Base-by-base conservation (phyloP, 1,140 invertebrate genomes). In the Proctacanthus coquilletti region DNA sequence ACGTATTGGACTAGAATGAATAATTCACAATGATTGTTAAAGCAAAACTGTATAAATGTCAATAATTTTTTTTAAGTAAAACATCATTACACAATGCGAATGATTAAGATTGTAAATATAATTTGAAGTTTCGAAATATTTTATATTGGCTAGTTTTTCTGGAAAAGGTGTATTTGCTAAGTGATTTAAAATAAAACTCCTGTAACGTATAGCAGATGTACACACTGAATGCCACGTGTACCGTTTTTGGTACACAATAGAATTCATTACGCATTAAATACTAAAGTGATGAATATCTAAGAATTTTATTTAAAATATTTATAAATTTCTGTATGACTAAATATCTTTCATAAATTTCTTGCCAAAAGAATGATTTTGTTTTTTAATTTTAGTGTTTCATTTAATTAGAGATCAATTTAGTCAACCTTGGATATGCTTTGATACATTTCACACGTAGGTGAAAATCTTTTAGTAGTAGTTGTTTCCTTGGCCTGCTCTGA, bases 301-400 rank as follows among this genome's bases (percentile, higher is more conserved):
- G 8, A 9, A 27, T 27, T 27, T 27, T 27, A 27, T 27, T 27
- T 27, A 27, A 27, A 27, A 27, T 27, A 27, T 27, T 27, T 27
- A 9, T 13, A n/a, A n/a, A n/a, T n/a, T n/a, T n/a, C n/a, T n/a
- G n/a, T n/a, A n/a, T n/a, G n/a, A n/a, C n/a, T n/a, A n/a, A n/a
- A n/a, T n/a, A n/a, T n/a, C n/a, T n/a, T n/a, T n/a, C n/a, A n/a
- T n/a, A n/a, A n/a, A n/a, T n/a, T n/a, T n/a, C n/a, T n/a, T n/a
- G n/a, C n/a, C n/a, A n/a, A n/a, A n/a, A n/a, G n/a, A n/a, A n/a
- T n/a, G n/a, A n/a, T n/a, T n/a, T n/a, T n/a, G n/a, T n/a, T n/a
- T n/a, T n/a, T n/a, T n/a, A n/a, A n/a, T n/a, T n/a, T n/a, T n/a
- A n/a, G n/a, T n/a, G n/a, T n/a, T n/a, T n/a, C n/a, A n/a, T n/a